These are phyloP conservation scores for Cichlasoma orientale DNA, from an alignment of 2,797 vertebrate species.

Conservation along the genomic window DNA sequence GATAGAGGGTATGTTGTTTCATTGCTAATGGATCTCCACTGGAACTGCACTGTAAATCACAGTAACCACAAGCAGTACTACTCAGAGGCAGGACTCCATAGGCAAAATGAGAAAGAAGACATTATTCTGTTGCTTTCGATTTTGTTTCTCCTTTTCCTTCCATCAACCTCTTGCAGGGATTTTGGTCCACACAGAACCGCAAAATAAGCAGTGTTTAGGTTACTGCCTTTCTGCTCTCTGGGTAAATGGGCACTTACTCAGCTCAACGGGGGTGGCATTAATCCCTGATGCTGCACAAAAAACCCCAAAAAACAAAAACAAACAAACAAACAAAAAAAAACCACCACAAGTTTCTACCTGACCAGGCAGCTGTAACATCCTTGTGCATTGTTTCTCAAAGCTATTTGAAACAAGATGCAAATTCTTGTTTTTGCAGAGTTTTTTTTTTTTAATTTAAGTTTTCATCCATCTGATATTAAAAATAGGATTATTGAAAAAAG, in stretches of 20 bases:
- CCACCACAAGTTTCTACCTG: constrained; percentile 42
- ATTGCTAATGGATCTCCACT: constrained; percentile 70
- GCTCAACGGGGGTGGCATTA: constrained; percentile 34
- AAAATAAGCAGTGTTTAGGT: constrained; percentile 47
- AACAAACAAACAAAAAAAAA: too few species aligned
- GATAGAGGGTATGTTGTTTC: constrained; percentile 70
- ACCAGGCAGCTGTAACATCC: constrained; percentile 17
- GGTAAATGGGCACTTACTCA: constrained; percentile 51
- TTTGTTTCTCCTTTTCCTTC: constrained; percentile 16
- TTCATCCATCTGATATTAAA: background rate
- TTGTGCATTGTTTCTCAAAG: constrained; percentile 9
- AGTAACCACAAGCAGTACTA: constrained; percentile 27
- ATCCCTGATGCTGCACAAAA: constrained; percentile 51
- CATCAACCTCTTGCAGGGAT: constrained; percentile 12
- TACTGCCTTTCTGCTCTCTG: constrained; percentile 25
- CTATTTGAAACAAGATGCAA: background rate
- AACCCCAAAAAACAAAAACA: constrained; percentile 42
- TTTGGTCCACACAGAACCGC: constrained; percentile 33
- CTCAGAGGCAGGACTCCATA: constrained; percentile 38
- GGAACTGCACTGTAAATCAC: constrained; percentile 68
- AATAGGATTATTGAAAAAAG: background rate
- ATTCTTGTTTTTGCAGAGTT: background rate
- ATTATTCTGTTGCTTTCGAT: constrained; percentile 47
- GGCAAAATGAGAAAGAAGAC: constrained; percentile 30
- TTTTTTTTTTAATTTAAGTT: background rate